Evolutionary conservation across 2,888 invertebrate species (phyloP).

Genomic region (Oeneis ivallda): DNA sequence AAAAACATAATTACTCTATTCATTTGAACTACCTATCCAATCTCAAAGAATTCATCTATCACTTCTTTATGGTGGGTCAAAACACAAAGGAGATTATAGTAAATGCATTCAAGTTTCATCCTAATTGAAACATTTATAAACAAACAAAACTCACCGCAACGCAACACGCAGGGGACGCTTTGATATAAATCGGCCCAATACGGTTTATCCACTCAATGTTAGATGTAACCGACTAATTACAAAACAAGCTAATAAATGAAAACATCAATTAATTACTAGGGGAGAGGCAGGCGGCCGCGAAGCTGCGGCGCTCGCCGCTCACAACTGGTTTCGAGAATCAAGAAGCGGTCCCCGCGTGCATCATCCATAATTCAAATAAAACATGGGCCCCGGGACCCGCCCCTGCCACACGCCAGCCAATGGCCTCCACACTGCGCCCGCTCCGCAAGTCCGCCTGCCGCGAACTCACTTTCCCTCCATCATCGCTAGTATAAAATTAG

Average conservation of each 20-base stretch:
- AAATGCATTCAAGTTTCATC: neutral
- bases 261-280: constrained; percentile 79
- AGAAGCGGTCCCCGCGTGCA: constrained; percentile 66
- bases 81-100: neutral
- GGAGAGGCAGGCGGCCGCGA: constrained; percentile 76
- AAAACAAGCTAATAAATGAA: constrained; percentile 76
- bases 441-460: constrained; percentile 71
- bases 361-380: constrained; percentile 81
- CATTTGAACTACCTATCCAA: neutral
- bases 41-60: neutral
- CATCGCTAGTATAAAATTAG: constrained; percentile 68
- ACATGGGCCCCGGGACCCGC: constrained; percentile 79
- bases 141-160: constrained; percentile 45
- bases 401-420: constrained; percentile 76
- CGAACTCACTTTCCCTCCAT: constrained; percentile 70
- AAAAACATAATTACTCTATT: neutral
- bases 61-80: neutral
- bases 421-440: constrained; percentile 65
- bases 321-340: constrained; percentile 75
- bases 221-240: constrained; percentile 71
- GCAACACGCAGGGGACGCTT: constrained; percentile 41
- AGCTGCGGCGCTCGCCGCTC: constrained; percentile 71
- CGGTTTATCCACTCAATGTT: constrained; percentile 69
- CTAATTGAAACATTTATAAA: constrained; percentile 14
- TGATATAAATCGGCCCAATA: constrained; percentile 60